These are phyloP conservation scores for Liodrosophila aerea DNA, from an alignment of 2,888 invertebrate genomes.

Conservation along the genomic window DNA sequence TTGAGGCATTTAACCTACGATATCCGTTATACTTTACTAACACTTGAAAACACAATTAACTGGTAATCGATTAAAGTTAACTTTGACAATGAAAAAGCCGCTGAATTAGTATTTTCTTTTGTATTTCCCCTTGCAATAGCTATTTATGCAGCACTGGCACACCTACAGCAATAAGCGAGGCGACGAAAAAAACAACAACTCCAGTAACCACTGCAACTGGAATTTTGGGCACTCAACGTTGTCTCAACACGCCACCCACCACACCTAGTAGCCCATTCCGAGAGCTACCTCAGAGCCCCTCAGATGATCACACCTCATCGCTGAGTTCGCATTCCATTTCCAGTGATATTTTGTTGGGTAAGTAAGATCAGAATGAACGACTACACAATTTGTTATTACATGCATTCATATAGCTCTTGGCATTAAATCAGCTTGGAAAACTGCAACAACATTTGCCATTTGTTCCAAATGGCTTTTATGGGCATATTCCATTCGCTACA, in stretches of 20 bases:
- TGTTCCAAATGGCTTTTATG: too few species aligned
- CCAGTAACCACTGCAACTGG: slow-evolving; percentile 21
- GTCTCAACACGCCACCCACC: slow-evolving; percentile 76
- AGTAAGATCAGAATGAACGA: slow-evolving; percentile 37
- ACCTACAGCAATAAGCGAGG: slow-evolving; percentile 11
- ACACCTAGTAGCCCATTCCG: slow-evolving; percentile 79
- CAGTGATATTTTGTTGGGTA: slow-evolving; percentile 81
- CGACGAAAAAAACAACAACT: slow-evolving; percentile 15
- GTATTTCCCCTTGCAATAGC: slow-evolving; percentile 18
- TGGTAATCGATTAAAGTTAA: slow-evolving; percentile 21
- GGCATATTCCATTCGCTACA: too few species aligned
- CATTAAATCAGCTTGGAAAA: too few species aligned
- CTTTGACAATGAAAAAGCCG: slow-evolving; percentile 27
- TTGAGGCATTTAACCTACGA: slow-evolving; percentile 30
- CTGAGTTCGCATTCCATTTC: slow-evolving; percentile 80
- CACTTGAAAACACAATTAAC: slow-evolving; percentile 18
- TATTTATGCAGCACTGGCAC: slow-evolving; percentile 33
- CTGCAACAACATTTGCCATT: too few species aligned
- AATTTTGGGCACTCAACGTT: slow-evolving; percentile 46
- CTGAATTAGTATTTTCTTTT: slow-evolving; percentile 3
- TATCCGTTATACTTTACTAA: slow-evolving; percentile 41
- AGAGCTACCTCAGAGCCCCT: slow-evolving; percentile 80
- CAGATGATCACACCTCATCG: slow-evolving; percentile 80
- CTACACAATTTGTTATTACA: too few species aligned
- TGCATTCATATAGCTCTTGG: too few species aligned